Conservation (phyloP, 2,888 invertebrate genomes). For the Ichneumoninae sp. region DNA sequence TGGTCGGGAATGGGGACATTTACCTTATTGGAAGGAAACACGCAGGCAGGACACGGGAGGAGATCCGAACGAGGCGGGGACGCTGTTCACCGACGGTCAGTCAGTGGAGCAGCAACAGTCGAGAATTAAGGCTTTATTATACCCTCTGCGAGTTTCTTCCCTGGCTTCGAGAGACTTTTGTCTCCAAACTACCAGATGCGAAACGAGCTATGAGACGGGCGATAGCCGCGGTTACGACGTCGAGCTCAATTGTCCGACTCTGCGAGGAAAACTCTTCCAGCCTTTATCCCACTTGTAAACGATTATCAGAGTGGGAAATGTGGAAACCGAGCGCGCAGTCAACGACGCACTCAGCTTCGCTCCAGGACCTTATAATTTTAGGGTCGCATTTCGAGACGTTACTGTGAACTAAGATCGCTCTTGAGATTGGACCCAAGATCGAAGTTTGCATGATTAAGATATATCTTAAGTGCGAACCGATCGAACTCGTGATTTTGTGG, state of each 20-base stretch:
- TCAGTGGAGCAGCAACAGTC: conserved; percentile 16
- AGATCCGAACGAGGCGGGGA: conserved; percentile 24
- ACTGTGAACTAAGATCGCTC: too few species aligned
- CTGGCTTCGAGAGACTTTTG: conserved; percentile 5
- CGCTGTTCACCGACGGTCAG: conserved; percentile 8
- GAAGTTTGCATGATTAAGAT: too few species aligned
- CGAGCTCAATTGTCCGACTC: not conserved
- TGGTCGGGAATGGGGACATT: too few species aligned
- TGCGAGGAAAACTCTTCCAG: not conserved
- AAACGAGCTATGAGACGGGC: conserved; percentile 12
- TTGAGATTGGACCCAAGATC: too few species aligned
- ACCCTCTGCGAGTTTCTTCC: conserved; percentile 23
- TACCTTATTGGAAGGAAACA: not conserved
- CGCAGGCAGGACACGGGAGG: not conserved
- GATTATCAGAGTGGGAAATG: not conserved
- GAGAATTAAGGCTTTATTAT: conserved; percentile 24
- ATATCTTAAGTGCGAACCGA: too few species aligned
- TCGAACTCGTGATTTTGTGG: too few species aligned
- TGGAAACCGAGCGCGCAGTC: not conserved
- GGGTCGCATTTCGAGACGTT: too few species aligned
- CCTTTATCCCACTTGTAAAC: not conserved
- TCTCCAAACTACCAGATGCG: not conserved
- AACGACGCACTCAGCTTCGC: not conserved
- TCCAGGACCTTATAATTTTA: not conserved
- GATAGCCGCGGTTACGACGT: not conserved